These are phyloP conservation scores for Diarsia brunnea DNA, from an alignment of 2,888 invertebrate genomes.

Conservation along the genomic window DNA sequence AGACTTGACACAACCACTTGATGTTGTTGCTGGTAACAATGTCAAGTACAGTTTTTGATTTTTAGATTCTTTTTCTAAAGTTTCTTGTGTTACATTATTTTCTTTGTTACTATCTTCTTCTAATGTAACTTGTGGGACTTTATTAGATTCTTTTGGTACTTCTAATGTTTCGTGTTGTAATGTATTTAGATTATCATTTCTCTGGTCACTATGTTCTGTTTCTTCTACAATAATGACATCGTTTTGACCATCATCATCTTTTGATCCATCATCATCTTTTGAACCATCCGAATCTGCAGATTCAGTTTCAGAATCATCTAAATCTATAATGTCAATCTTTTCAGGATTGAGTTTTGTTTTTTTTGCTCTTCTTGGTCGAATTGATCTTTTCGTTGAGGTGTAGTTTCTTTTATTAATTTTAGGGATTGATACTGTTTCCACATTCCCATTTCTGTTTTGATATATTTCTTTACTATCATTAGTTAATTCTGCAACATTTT, in stretches of 20 bases:
- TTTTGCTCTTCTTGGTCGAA: not conserved
- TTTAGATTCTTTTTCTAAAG: not conserved
- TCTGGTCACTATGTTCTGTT: slow-evolving; percentile 8
- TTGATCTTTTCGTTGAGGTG: not conserved
- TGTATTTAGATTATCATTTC: slow-evolving; percentile 1
- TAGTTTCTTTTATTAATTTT: not conserved
- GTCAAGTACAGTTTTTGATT: slow-evolving; percentile 4
- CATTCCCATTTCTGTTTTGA: not conserved
- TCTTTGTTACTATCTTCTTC: not conserved
- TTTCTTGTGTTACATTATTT: not conserved
- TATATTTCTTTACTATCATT: slow-evolving; percentile 19
- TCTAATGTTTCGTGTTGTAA: slow-evolving; percentile 6
- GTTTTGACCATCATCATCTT: slow-evolving; percentile 43
- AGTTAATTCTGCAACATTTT: slow-evolving; percentile 29
- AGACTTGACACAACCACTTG: no score
- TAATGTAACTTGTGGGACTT: not conserved
- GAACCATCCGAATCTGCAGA: slow-evolving; percentile 15
- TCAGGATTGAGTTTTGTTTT: not conserved
- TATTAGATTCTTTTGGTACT: slow-evolving; percentile 2
- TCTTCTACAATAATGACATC: slow-evolving; percentile 37
- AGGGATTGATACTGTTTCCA: not conserved
- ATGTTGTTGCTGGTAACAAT: no score
- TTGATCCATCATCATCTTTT: slow-evolving; percentile 43
- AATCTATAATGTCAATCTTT: slow-evolving; percentile 65
- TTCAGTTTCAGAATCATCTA: slow-evolving; percentile 61